Base-by-base conservation (phyloP, 2,113 vertebrate species). In the Pachypanchax playfairii region DNA sequence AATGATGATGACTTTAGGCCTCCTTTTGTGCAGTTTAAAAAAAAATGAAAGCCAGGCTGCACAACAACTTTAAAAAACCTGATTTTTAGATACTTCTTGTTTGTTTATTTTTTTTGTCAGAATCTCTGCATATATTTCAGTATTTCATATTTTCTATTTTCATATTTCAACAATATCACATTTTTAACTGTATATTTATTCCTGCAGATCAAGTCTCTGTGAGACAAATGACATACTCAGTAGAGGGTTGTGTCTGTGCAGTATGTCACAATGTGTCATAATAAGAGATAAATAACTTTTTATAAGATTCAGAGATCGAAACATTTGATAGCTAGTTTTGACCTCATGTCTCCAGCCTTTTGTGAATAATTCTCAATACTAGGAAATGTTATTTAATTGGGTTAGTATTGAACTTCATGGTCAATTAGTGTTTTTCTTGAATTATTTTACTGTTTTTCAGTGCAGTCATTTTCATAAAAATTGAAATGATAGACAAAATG, bases 231-330 rank as follows among this genome's bases (percentile, higher is more conserved):
- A n/a, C n/a, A n/a, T n/a, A n/a, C n/a, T n/a, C n/a, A n/a, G n/a
- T n/a, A n/a, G n/a, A n/a, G n/a, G n/a, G n/a, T n/a, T n/a, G n/a
- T n/a, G n/a, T n/a, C n/a, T n/a, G n/a, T 13, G 1, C 15, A 47
- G 11, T 6, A 31, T 35, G 21, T 70, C 35, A 55, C 67, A 63
- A 49, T 21, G 25, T 63, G 36, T 3, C 22, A 17, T 2, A 18
- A 20, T 25, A 9, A 38, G 41, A 47, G 21, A 35, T 44, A 22
- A 24, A 22, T 44, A 44, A 44, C n/a, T n/a, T n/a, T n/a, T n/a
- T n/a, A n/a, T n/a, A n/a, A n/a, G n/a, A n/a, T n/a, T n/a, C n/a
- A n/a, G n/a, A n/a, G n/a, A n/a, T n/a, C n/a, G n/a, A n/a, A n/a
- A n/a, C n/a, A n/a, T n/a, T n/a, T n/a, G n/a, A n/a, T n/a, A n/a